These are phyloP conservation scores for Falco biarmicus DNA, from an alignment of 2,797 vertebrate genomes.

Conservation along the genomic window DNA sequence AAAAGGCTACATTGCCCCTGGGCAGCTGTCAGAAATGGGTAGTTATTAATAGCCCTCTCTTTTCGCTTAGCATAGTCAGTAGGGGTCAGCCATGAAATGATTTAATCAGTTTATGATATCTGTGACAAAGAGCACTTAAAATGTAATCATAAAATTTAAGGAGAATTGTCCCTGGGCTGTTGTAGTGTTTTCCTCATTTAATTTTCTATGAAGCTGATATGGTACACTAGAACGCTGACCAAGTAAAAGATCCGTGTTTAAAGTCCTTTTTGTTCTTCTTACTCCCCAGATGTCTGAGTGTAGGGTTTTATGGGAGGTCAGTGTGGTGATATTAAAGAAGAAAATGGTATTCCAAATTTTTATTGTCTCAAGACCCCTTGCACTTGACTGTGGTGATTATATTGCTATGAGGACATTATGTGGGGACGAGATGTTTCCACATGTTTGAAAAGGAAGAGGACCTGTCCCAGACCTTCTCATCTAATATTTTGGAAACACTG, in stretches of 20 bases:
- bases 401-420: neutral
- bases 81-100: constrained; percentile 84
- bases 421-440: neutral
- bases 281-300: neutral
- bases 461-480: neutral
- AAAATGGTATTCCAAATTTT: neutral
- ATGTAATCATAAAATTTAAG: constrained; percentile 84
- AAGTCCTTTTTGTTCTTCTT: neutral
- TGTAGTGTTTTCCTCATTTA: constrained; percentile 75
- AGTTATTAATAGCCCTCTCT: constrained; percentile 86
- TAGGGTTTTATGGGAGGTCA: neutral
- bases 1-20: constrained; percentile 82
- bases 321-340: neutral
- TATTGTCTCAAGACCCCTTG: neutral
- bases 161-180: constrained; percentile 81
- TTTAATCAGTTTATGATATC: constrained; percentile 88
- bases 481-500: neutral
- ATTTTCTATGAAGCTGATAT: constrained; percentile 68
- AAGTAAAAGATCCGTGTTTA: neutral
- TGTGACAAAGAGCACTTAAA: constrained; percentile 84
- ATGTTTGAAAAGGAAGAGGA: neutral
- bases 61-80: constrained; percentile 85
- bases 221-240: neutral
- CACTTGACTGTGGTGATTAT: neutral
- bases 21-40: constrained; percentile 85